Evolutionary conservation across 2,797 vertebrate genomes (phyloP).

Genomic region (Pogoniulus pusillus): DNA sequence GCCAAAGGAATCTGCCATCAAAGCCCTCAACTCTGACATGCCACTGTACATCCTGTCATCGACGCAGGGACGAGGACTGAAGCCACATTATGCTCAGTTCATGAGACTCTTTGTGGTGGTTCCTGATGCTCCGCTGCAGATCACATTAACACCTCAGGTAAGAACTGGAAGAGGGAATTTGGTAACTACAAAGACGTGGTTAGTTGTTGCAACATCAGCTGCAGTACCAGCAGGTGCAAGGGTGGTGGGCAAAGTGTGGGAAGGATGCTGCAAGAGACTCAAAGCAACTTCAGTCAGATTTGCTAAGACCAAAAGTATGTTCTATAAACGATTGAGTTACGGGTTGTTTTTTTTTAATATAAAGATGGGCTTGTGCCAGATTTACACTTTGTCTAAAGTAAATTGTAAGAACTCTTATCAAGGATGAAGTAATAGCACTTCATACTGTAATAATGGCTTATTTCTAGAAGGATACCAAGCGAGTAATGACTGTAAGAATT

Average conservation of each 20-base stretch:
- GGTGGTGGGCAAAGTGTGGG: background rate
- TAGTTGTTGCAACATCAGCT: fast-evolving
- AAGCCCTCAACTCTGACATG: constrained; percentile 95
- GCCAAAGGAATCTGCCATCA: constrained; percentile 90
- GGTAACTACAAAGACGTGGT: background rate
- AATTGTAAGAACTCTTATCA: background rate
- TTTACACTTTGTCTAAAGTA: background rate
- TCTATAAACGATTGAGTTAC: background rate
- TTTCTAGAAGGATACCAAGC: background rate
- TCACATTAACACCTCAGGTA: constrained; percentile 93
- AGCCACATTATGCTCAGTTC: constrained; percentile 93
- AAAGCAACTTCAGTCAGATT: background rate
- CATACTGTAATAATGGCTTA: background rate
- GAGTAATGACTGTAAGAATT: background rate
- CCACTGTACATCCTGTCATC: constrained; percentile 94
- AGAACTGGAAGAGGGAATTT: background rate
- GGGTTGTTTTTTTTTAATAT: background rate
- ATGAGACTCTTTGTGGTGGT: constrained; percentile 93
- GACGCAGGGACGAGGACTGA: constrained; percentile 91
- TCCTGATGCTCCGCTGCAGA: constrained; percentile 92
- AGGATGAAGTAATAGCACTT: background rate
- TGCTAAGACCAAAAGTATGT: background rate
- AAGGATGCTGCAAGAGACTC: background rate
- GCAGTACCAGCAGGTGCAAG: background rate
- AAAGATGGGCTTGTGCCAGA: background rate